These are phyloP conservation scores for Chelonoidis abingdonii DNA, from an alignment of 2,113 vertebrate species.

Conservation along the genomic window DNA sequence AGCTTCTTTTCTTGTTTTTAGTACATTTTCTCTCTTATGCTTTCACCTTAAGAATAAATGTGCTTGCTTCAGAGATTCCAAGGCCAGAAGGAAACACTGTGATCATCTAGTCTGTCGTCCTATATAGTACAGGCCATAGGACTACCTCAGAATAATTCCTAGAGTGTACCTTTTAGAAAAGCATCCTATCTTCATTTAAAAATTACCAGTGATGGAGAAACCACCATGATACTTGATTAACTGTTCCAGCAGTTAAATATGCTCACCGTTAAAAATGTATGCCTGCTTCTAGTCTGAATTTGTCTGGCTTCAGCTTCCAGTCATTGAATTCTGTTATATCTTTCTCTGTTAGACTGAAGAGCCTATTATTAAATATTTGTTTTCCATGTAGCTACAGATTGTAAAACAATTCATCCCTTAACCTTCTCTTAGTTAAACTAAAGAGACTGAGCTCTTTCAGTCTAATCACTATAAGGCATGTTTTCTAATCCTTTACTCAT, in stretches of 20 bases:
- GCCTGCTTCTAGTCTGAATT: neutral
- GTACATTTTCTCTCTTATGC: neutral
- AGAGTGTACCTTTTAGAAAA: neutral
- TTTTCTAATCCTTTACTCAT: neutral
- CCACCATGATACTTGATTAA: neutral
- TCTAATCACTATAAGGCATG: neutral
- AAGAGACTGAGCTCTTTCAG: neutral
- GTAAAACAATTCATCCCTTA: neutral
- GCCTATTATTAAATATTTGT: neutral
- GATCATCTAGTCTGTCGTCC: neutral
- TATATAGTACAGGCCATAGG: neutral
- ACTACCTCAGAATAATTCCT: neutral
- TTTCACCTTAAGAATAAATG: neutral
- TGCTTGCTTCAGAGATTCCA: neutral
- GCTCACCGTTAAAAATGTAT: neutral
- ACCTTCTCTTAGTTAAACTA: neutral
- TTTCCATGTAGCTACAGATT: neutral
- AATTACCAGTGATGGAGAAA: neutral
- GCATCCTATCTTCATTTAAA: neutral
- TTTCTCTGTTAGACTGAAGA: neutral
- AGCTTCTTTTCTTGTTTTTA: neutral
- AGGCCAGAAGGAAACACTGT: neutral
- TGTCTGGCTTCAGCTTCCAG: neutral
- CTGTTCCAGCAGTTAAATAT: neutral
- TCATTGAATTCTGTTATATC: neutral